Base-by-base conservation (phyloP, 1,140 invertebrate species). In the Vanessa atalanta region DNA sequence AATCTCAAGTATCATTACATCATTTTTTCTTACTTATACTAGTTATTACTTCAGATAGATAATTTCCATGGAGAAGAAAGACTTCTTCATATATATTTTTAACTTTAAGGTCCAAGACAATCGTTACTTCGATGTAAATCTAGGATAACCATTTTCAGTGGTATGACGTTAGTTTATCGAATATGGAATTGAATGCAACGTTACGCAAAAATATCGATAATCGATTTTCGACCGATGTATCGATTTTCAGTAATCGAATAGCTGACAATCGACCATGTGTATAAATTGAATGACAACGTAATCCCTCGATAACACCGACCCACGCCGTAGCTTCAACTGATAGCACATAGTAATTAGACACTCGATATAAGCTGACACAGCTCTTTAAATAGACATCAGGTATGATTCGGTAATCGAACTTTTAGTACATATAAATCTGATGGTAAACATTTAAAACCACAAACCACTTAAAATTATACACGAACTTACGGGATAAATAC, bases 221-320 rank as follows among this genome's bases (percentile, higher is more conserved):
- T 61, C 31, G 57, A 61, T 37, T 61, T 31, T 37, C 1, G 26
- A 14, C 5, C 13, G 14, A 61, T n/a, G 31, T 61, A 37, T 31
- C 26, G 57, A 37, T 61, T 61, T 15, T 9, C 8, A 61, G 31
- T 61, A 61, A 14, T 26, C 14, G 13, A 61, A 23, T 61, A 61
- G 26, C 14, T 57, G 53, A 57, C 53, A 23, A 53, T 53, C 15
- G 53, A 20, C 53, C 8, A 61, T 37, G 26, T 31, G 55, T 16
- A 61, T 9, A 57, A n/a, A 61, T 61, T 61, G 57, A 61, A 61
- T 61, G 57, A 61, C 57, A 61, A 12, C 31, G 23, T 61, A 61
- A 61, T 61, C 57, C 57, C 26, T 11, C 31, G 57, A 61, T 61
- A 61, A 61, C 11, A 15, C 3, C 57, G 31, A 31, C 57, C 57